Percentiles rank a stretch among this genome's conserved stretches.
phyloP scores from a whole-genome alignment of 2,113 vertebrate species.

The Leptocoma aspasia region DNA sequence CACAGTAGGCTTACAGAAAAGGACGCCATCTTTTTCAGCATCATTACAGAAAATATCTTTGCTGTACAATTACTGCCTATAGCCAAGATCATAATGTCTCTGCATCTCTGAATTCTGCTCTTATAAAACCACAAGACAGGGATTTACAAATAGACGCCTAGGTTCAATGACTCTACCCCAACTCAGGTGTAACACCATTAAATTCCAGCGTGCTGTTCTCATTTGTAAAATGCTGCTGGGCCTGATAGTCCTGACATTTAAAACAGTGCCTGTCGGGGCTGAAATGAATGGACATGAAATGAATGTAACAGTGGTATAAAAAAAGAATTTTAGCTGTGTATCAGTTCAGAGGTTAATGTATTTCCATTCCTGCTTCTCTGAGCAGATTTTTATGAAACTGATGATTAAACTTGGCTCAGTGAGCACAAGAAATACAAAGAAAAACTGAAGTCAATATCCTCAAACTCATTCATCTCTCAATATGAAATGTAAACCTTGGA shows the following conservation, averaged over 20 bases:
- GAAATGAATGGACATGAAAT: background rate
- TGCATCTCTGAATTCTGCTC: background rate
- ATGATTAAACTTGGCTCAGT: background rate
- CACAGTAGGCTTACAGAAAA: background rate
- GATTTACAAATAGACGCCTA: background rate
- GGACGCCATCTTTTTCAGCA: background rate
- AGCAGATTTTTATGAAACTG: slow-evolving; percentile 8
- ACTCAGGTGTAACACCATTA: background rate
- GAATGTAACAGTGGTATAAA: background rate
- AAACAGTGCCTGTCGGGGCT: background rate
- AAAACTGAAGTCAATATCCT: background rate
- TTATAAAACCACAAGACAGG: background rate
- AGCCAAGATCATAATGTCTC: background rate
- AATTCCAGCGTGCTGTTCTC: background rate
- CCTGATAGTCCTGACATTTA: background rate
- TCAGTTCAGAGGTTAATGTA: background rate
- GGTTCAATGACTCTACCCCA: background rate
- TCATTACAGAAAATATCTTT: background rate
- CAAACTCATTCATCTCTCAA: background rate
- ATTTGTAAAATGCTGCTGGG: background rate
- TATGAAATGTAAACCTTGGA: background rate
- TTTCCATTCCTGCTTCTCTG: background rate
- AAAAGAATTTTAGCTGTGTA: background rate
- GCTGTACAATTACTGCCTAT: background rate
- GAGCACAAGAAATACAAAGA: background rate